Percentiles rank a stretch among this genome's conserved stretches.
Conservation (phyloP, 2,888 invertebrate genomes). For the Lumbricus terrestris region DNA sequence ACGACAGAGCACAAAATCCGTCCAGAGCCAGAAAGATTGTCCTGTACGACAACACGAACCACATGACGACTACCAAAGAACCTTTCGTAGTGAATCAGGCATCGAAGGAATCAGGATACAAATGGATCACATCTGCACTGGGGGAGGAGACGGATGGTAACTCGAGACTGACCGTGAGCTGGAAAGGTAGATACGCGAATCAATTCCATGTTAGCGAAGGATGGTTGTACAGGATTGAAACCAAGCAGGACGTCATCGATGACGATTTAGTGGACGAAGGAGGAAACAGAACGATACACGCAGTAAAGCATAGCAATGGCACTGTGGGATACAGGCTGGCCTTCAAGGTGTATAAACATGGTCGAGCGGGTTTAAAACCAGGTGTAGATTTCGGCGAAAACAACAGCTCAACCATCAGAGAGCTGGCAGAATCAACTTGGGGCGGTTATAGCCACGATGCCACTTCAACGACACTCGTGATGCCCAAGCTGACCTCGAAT, state of each 20-base stretch:
- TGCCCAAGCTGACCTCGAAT: not conserved
- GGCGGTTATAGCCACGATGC: no score
- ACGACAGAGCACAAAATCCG: not conserved
- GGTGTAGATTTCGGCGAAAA: not conserved
- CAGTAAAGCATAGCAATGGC: not conserved
- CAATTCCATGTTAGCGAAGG: not conserved
- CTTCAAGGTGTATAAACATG: not conserved
- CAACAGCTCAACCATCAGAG: not conserved
- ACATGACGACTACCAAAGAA: not conserved
- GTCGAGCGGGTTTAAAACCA: not conserved
- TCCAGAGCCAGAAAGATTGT: constrained; percentile 10
- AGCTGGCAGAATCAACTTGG: not conserved
- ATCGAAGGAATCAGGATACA: not conserved
- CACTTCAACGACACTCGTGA: not conserved
- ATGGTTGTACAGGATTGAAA: not conserved
- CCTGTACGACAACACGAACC: not conserved
- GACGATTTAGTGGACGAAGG: not conserved
- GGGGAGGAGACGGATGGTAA: not conserved
- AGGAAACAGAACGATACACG: not conserved
- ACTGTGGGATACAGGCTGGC: constrained; percentile 5
- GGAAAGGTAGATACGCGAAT: not conserved
- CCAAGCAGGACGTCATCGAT: not conserved
- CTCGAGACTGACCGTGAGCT: not conserved
- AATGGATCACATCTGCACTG: not conserved
- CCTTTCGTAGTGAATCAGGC: not conserved